Evolutionary conservation across 2,888 invertebrate species (phyloP).

Genomic region (Amblyjoppa proteus): DNA sequence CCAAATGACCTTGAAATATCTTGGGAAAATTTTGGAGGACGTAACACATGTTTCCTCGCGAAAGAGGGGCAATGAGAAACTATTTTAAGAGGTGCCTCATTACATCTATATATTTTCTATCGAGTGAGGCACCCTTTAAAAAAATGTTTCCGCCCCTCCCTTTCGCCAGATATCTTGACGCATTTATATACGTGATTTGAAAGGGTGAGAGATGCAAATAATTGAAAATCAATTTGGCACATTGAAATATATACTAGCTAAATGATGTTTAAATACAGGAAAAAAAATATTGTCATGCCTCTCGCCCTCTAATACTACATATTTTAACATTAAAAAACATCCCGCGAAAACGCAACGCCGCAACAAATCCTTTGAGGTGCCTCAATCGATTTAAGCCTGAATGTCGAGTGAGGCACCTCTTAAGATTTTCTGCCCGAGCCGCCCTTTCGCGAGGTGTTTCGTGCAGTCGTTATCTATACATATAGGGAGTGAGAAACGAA

Average conservation of each 20-base stretch:
- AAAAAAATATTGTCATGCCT: background rate
- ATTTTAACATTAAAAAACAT: background rate
- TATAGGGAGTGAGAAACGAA: no score
- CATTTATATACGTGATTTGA: background rate
- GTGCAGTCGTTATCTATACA: no score
- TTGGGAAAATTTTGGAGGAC: no score
- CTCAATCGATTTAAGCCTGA: background rate
- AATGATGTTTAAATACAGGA: background rate
- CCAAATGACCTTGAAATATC: no score
- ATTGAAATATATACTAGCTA: background rate
- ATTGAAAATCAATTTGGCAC: background rate
- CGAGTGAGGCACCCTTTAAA: background rate
- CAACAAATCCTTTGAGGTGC: background rate
- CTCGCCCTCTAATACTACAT: background rate
- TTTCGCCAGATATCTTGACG: conserved; percentile 1
- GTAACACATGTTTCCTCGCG: background rate
- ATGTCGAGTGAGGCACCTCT: background rate
- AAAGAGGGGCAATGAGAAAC: background rate
- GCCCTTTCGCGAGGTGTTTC: no score
- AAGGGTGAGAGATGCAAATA: background rate
- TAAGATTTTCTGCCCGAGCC: no score
- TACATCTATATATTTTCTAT: background rate
- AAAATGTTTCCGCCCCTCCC: background rate
- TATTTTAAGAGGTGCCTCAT: background rate
- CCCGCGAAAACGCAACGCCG: background rate